Percentiles rank a stretch among this genome's conserved stretches.
Evolutionary conservation across 2,797 vertebrate species (phyloP).

Genomic region (Malacoraja senta): DNA sequence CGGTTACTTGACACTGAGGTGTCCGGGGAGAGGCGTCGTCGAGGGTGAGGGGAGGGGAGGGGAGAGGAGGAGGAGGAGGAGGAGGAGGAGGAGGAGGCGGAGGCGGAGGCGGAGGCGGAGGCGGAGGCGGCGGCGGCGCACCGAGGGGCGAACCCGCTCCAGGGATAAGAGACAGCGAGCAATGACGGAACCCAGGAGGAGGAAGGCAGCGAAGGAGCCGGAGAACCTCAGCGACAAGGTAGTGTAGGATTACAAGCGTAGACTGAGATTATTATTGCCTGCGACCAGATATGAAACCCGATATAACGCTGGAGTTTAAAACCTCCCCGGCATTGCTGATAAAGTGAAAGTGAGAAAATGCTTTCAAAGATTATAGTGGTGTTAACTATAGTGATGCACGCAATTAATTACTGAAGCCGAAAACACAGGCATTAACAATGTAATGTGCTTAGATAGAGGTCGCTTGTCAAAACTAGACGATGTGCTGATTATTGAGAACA

Average conservation of each 20-base stretch:
- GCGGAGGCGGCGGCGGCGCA: neutral
- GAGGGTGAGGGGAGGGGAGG: neutral
- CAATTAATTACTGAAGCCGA: neutral
- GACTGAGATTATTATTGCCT: neutral
- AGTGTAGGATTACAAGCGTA: slow-evolving; percentile 40
- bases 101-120: neutral
- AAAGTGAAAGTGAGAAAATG: slow-evolving; percentile 9
- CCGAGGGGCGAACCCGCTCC: neutral
- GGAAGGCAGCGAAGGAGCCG: slow-evolving; percentile 48
- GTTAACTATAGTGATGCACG: neutral
- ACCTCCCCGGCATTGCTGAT: neutral
- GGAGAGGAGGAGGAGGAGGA: too few relatives aligned
- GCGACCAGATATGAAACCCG: neutral
- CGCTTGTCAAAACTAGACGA: neutral
- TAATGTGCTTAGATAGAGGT: neutral
- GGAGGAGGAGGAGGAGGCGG: neutral
- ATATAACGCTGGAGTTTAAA: neutral
- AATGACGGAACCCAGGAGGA: slow-evolving; percentile 40
- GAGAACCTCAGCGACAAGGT: slow-evolving; percentile 57
- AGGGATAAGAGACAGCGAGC: neutral
- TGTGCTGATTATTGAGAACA: neutral
- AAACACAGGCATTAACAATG: neutral
- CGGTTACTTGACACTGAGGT: neutral
- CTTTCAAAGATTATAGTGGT: neutral
- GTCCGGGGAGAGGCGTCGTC: neutral